These are phyloP conservation scores for Diadegma fenestrale DNA, from an alignment of 2,888 invertebrate genomes.

Conservation along the genomic window DNA sequence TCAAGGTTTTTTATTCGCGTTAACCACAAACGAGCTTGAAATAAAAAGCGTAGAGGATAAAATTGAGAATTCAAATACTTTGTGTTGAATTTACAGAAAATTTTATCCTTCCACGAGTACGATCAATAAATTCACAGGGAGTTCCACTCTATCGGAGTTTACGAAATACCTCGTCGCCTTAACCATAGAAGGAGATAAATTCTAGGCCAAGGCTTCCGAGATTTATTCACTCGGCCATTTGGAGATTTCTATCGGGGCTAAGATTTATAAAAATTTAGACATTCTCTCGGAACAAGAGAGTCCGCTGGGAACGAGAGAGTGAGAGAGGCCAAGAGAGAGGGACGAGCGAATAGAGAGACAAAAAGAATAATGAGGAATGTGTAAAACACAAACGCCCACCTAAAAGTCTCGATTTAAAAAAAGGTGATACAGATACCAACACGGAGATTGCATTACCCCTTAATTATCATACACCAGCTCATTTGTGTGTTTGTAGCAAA, in stretches of 20 bases:
- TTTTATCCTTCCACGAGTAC: not conserved
- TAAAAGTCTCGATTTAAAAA: conserved; percentile 50
- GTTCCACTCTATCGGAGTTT: not conserved
- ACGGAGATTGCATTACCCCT: conserved; percentile 53
- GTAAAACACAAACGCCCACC: conserved; percentile 53
- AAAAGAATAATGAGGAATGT: not conserved
- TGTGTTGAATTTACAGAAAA: not conserved
- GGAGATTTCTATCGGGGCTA: conserved; percentile 65
- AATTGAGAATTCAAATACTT: not conserved
- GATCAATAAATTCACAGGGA: conserved; percentile 18
- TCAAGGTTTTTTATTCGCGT: not conserved
- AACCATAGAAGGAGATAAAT: conserved; percentile 36
- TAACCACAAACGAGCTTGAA: conserved; percentile 12
- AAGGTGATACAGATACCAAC: conserved; percentile 46
- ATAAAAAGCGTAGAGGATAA: not conserved
- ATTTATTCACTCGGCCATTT: conserved; percentile 58
- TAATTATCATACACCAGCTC: conserved; percentile 54
- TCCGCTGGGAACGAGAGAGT: conserved; percentile 42
- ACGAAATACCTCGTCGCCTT: conserved; percentile 15
- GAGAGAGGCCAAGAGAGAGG: not conserved
- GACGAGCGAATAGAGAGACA: not conserved
- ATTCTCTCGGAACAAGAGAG: conserved; percentile 34
- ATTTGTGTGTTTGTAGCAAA: conserved; percentile 43
- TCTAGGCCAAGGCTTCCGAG: conserved; percentile 58
- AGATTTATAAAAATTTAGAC: conserved; percentile 4